Base-by-base conservation (phyloP, 2,888 invertebrate genomes). In the Temnothorax rugatulus region DNA sequence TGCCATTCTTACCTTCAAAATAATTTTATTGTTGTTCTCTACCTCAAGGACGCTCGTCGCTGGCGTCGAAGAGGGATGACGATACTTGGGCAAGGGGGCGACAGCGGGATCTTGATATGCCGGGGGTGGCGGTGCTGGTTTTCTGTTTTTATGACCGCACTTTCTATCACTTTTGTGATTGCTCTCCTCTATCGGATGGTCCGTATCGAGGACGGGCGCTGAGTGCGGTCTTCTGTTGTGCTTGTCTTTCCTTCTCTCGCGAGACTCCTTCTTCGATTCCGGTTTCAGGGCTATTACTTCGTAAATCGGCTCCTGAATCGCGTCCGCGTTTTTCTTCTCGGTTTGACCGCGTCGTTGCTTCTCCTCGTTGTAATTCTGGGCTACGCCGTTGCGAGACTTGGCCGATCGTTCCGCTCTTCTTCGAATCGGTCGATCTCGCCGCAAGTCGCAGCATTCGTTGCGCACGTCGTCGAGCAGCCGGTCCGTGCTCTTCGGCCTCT, bases 401-500 rank as follows among this genome's bases (percentile, higher is more conserved):
- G 34, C 81, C 2, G 64, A 64, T 0, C 84, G 63, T 21, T 86
- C 87, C 4, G 83, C 85, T 8, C 88, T 87, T 38, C 85, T 85
- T 47, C 85, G 79, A 5, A 71, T 71, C 7, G 87, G 82, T 38
- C 87, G 87, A 4, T 92, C 91, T 7, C 84, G 79, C 5, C 88
- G 85, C 5, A 87, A 73, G 13, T 93, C 92, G 68, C 82, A 90
- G 57, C 82, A 92, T 41, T 93, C 93, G 69, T 83, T 91, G 0
- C 88, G 84, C 5, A 87, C 87, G 0, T 91, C 92, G 64, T 93
- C 93, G 64, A 94, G 88, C 9, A 94, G 88, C 38, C 94, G 91
- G 11, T 94, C 94, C 1, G 93, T 93, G 75, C 94, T 94, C 64
- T 93, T 93, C 0, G 94, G 94, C 75, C 94, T 91, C 47, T 91